Evolutionary conservation across 2,797 vertebrate genomes (phyloP).

Genomic region (Pogoniulus pusillus): DNA sequence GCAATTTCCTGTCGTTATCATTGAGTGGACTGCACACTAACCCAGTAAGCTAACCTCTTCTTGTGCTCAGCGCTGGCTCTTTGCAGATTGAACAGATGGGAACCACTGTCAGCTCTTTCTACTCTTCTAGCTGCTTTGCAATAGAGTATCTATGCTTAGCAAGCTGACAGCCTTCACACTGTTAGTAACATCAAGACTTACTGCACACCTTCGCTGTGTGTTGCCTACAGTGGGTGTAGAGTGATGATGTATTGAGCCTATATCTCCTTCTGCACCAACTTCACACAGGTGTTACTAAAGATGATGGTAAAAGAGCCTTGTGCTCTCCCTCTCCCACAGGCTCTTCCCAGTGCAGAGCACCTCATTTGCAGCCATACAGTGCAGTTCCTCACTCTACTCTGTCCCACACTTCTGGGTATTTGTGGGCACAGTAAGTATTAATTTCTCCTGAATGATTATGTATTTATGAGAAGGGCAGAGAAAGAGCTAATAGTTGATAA

Average conservation of each 20-base stretch:
- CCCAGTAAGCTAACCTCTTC: not conserved
- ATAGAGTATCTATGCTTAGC: not conserved
- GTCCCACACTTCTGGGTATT: not conserved
- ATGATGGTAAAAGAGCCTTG: not conserved
- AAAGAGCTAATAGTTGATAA: not conserved
- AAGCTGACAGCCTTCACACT: fast-evolving
- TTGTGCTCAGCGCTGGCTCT: not conserved
- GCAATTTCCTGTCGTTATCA: not conserved
- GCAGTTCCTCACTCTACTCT: not conserved
- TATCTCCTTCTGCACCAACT: not conserved
- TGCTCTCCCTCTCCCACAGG: not conserved
- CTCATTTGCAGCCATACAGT: fast-evolving
- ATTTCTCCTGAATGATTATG: not conserved
- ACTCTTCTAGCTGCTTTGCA: not conserved
- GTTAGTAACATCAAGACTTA: not conserved
- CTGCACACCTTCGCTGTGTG: not conserved
- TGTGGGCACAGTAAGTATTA: not conserved
- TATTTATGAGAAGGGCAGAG: not conserved
- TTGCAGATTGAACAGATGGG: not conserved
- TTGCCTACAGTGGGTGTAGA: not conserved
- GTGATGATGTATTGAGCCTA: not conserved
- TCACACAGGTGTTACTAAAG: not conserved
- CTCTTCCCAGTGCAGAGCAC: not conserved
- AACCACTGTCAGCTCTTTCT: not conserved
- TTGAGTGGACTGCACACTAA: not conserved